These are phyloP conservation scores for Gavia stellata DNA, from an alignment of 2,113 vertebrate genomes.

Conservation along the genomic window DNA sequence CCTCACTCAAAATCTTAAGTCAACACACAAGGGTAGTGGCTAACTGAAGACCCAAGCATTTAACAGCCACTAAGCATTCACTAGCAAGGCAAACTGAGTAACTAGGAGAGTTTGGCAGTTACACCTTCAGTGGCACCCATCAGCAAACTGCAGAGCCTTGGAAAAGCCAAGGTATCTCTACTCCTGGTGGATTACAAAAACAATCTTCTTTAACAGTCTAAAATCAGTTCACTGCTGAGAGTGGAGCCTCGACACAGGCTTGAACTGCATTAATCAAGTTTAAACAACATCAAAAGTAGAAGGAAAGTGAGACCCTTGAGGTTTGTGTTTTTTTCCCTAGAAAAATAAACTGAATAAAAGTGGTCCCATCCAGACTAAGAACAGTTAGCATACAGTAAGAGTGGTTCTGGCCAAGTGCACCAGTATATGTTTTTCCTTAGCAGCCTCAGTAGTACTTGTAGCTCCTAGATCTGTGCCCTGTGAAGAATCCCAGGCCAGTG, in stretches of 20 bases:
- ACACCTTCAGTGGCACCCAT: accelerated
- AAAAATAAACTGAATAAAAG: not conserved
- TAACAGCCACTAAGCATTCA: not conserved
- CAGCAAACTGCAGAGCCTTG: not conserved
- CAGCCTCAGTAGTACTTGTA: not conserved
- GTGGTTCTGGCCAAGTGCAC: not conserved
- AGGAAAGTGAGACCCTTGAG: not conserved
- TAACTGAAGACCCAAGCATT: not conserved
- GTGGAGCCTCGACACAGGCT: not conserved
- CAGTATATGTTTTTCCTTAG: not conserved
- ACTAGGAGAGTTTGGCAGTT: not conserved
- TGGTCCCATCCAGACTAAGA: not conserved
- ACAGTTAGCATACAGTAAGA: not conserved
- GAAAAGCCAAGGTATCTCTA: not conserved
- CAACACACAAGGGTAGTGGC: not conserved
- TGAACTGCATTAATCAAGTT: not conserved
- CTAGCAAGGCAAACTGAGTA: not conserved
- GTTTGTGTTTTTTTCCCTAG: not conserved
- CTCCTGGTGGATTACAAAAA: not conserved
- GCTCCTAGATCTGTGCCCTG: not conserved
- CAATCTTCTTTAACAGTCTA: not conserved
- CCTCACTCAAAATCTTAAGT: not conserved
- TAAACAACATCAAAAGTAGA: not conserved
- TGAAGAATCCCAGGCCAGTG: not conserved
- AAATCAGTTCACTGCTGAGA: not conserved